Percentiles rank a stretch among this genome's conserved stretches.
Evolutionary conservation across 2,888 invertebrate species (phyloP).

Genomic region (Atherix ibis): DNA sequence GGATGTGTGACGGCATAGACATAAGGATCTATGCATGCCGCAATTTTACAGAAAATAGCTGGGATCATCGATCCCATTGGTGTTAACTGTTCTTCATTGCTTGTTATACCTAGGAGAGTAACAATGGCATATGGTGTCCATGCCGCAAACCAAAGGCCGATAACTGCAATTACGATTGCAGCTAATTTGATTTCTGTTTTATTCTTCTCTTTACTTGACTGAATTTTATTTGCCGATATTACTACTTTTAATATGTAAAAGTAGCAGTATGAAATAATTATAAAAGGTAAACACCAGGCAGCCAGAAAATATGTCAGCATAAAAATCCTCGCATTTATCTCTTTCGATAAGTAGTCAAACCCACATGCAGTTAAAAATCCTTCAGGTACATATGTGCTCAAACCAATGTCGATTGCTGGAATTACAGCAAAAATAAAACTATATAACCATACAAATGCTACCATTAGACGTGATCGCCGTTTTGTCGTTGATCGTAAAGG

Average conservation of each 20-base stretch:
- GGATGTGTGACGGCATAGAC: constrained; percentile 68
- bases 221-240: constrained; percentile 35
- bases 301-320: constrained; percentile 60
- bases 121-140: constrained; percentile 74
- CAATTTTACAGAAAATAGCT: constrained; percentile 64
- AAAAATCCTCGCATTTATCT: constrained; percentile 43
- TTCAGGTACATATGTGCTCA: constrained; percentile 66
- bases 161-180: constrained; percentile 48
- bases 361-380: constrained; percentile 73
- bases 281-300: constrained; percentile 59
- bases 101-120: constrained; percentile 55
- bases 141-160: constrained; percentile 57
- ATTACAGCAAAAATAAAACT: constrained; percentile 50
- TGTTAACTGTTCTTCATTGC: constrained; percentile 44
- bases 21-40: constrained; percentile 68
- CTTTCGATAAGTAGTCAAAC: constrained; percentile 66
- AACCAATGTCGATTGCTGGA: constrained; percentile 51
- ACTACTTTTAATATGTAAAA: constrained; percentile 51
- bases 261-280: constrained; percentile 57
- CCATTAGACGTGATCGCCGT: constrained; percentile 42
- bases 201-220: constrained; percentile 44
- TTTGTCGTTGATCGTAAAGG: constrained; percentile 46
- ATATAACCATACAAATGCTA: constrained; percentile 56
- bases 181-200: constrained; percentile 59
- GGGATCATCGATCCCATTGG: constrained; percentile 61